phyloP scores from a whole-genome alignment of 2,113 vertebrate species.

The Mionectes macconnelli region DNA sequence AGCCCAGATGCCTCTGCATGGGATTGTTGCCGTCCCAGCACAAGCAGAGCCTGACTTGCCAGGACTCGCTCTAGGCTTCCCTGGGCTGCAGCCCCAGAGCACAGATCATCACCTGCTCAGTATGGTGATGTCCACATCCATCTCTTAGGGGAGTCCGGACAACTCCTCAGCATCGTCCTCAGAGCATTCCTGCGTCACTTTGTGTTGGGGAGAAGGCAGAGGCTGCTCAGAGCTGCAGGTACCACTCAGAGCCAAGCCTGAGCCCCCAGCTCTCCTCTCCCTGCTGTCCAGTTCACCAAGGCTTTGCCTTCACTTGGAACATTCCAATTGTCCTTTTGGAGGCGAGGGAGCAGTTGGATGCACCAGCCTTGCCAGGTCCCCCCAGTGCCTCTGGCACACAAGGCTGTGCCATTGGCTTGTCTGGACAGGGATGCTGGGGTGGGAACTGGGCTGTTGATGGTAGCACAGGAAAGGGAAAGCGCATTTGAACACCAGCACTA shows the following conservation, averaged over 20 bases:
- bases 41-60: background rate
- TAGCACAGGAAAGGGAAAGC: background rate
- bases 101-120: background rate
- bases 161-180: background rate
- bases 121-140: background rate
- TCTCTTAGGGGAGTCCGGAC: background rate
- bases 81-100: background rate
- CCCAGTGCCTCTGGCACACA: background rate
- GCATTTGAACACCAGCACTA: background rate
- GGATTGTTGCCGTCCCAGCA: background rate
- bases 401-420: background rate
- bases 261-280: background rate
- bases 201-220: background rate
- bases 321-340: background rate
- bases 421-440: background rate
- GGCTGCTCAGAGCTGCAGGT: background rate
- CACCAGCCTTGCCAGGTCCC: background rate
- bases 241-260: background rate
- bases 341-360: background rate
- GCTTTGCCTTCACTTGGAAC: background rate
- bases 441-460: fast-evolving
- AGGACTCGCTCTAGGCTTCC: background rate
- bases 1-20: background rate
- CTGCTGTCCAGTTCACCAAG: background rate
- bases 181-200: background rate